Percentiles rank a stretch among this genome's conserved stretches.
Evolutionary conservation across 2,797 vertebrate genomes (phyloP).

Genomic region (Chloroceryle inda): DNA sequence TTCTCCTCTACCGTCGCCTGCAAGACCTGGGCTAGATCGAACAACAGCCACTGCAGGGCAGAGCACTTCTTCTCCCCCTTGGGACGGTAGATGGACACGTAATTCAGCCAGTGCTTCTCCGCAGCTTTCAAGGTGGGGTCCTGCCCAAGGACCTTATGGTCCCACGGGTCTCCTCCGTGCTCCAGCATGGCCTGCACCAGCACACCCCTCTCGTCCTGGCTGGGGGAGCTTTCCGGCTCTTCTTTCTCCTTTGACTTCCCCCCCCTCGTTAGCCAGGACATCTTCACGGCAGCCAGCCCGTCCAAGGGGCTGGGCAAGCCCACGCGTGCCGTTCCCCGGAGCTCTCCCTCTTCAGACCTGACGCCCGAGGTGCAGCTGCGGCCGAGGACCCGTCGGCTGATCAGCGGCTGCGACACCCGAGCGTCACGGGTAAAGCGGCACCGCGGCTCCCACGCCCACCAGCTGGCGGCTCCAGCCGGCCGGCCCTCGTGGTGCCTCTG

Average conservation of each 20-base stretch:
- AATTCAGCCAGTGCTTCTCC: neutral
- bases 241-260: neutral
- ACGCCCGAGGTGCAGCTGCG: neutral
- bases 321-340: too few relatives aligned
- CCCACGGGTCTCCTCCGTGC: conserved; percentile 32
- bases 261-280: neutral
- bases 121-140: neutral
- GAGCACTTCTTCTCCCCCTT: conserved; percentile 33
- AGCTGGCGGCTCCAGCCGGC: rapidly evolving
- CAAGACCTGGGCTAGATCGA: neutral
- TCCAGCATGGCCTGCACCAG: conserved; percentile 12
- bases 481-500: rapidly evolving
- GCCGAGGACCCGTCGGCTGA: too few relatives aligned
- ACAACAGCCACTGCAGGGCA: conserved; percentile 31
- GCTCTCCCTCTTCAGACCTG: neutral
- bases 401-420: too few relatives aligned
- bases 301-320: too few relatives aligned
- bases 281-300: neutral
- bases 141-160: neutral
- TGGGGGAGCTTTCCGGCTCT: neutral
- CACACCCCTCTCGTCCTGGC: neutral
- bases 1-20: neutral
- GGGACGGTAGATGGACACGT: neutral
- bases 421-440: neutral
- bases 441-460: neutral